These are phyloP conservation scores for Dicrurus megarhynchus DNA, from an alignment of 2,113 vertebrate genomes.

Conservation along the genomic window DNA sequence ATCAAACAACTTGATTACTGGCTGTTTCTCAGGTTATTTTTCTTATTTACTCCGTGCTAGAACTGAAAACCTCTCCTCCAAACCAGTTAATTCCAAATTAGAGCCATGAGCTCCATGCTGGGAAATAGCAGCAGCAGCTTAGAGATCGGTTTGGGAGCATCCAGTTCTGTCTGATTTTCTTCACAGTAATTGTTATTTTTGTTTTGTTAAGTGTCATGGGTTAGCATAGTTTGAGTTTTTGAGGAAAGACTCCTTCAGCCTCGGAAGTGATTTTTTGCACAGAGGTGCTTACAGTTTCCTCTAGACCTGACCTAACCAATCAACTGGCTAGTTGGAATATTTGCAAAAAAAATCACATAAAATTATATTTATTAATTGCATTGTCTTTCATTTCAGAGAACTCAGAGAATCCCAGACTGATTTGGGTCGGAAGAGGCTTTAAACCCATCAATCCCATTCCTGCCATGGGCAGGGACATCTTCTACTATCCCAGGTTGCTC, in stretches of 20 bases:
- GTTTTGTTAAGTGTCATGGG: not conserved
- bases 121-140: not conserved
- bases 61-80: not conserved
- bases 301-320: too few species aligned
- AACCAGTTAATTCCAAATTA: not conserved
- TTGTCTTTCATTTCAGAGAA: not conserved
- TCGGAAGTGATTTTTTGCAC: too few species aligned
- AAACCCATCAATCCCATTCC: not conserved
- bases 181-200: not conserved
- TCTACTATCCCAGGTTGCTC: fast-evolving
- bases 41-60: not conserved
- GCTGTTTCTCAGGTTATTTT: not conserved
- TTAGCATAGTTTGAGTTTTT: too few species aligned
- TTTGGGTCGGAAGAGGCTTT: not conserved
- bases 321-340: too few species aligned
- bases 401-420: not conserved
- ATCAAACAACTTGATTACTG: not conserved
- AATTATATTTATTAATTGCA: not conserved
- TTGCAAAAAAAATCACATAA: not conserved
- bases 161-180: not conserved
- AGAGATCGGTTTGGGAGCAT: not conserved
- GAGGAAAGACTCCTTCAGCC: too few species aligned
- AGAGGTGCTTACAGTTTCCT: too few species aligned
- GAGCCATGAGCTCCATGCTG: not conserved
- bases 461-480: not conserved